phyloP scores from a whole-genome alignment of 2,888 invertebrate genomes.

The Druceiella hillmani region DNA sequence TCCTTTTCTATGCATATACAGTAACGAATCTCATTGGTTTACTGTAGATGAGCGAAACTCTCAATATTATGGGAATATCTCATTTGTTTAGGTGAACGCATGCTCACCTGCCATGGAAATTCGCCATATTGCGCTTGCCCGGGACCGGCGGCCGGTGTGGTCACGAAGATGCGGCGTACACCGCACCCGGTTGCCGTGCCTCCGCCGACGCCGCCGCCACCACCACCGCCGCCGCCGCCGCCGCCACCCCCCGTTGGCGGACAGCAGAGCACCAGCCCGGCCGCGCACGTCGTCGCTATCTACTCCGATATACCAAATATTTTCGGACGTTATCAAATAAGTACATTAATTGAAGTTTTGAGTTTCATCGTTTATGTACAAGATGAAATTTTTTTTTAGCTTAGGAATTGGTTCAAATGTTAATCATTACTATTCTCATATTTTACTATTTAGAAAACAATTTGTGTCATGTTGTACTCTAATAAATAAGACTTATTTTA shows the following conservation, averaged over 20 bases:
- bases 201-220: slow-evolving; percentile 24
- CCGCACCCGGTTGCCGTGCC: slow-evolving; percentile 39
- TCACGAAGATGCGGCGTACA: slow-evolving; percentile 33
- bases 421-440: too few species aligned
- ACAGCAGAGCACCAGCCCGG: slow-evolving; percentile 45
- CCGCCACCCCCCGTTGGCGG: slow-evolving; percentile 25
- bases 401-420: too few species aligned
- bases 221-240: slow-evolving; percentile 16
- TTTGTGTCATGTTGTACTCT: too few species aligned
- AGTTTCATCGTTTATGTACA: too few species aligned
- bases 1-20: too few species aligned
- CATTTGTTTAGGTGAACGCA: too few species aligned
- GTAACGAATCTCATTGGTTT: too few species aligned
- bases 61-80: background rate
- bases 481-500: too few species aligned
- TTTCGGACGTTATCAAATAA: too few species aligned
- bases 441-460: too few species aligned
- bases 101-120: slow-evolving; percentile 69
- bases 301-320: slow-evolving; percentile 2
- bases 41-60: background rate
- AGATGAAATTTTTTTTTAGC: too few species aligned
- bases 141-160: slow-evolving; percentile 32
- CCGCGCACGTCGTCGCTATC: slow-evolving; percentile 29
- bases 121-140: slow-evolving; percentile 63
- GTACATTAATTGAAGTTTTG: too few species aligned